Evolutionary conservation across 2,797 vertebrate species (phyloP).

Genomic region (Chelidonichthys spinosus): DNA sequence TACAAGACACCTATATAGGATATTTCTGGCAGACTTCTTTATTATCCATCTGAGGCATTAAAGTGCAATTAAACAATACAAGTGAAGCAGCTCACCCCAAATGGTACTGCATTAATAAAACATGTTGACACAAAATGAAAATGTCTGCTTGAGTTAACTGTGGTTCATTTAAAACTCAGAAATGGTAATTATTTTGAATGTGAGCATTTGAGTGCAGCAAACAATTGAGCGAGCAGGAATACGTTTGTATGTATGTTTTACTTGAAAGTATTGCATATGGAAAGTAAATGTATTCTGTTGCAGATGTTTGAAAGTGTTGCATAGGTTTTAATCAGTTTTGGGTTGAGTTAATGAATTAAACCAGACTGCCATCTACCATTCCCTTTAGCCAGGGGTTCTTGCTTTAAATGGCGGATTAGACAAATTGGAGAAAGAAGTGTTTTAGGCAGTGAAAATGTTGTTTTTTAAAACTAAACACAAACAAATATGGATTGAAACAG

Average conservation of each 20-base stretch:
- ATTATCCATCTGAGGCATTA: constrained; percentile 1
- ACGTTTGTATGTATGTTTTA: background rate
- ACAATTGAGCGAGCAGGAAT: background rate
- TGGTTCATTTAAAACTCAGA: background rate
- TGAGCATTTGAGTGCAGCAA: background rate
- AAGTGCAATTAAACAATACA: constrained; percentile 15
- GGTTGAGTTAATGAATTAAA: background rate
- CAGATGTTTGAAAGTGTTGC: background rate
- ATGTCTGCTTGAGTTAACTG: background rate
- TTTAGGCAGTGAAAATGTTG: background rate
- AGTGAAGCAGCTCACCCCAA: background rate
- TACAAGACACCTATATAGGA: background rate
- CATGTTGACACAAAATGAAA: constrained; percentile 14
- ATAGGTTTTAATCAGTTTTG: no score
- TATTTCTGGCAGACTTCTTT: background rate
- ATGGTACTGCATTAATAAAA: constrained; percentile 11
- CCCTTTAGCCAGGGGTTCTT: background rate
- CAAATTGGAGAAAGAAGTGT: background rate
- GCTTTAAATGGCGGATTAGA: background rate
- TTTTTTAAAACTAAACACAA: background rate
- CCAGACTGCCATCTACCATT: background rate
- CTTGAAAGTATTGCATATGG: no score
- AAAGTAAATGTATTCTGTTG: background rate
- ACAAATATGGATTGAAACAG: background rate
- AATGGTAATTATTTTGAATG: background rate